Percentiles rank a stretch among this genome's conserved stretches.
Evolutionary conservation across 2,888 invertebrate species (phyloP).

Genomic region (Congeria kusceri): DNA sequence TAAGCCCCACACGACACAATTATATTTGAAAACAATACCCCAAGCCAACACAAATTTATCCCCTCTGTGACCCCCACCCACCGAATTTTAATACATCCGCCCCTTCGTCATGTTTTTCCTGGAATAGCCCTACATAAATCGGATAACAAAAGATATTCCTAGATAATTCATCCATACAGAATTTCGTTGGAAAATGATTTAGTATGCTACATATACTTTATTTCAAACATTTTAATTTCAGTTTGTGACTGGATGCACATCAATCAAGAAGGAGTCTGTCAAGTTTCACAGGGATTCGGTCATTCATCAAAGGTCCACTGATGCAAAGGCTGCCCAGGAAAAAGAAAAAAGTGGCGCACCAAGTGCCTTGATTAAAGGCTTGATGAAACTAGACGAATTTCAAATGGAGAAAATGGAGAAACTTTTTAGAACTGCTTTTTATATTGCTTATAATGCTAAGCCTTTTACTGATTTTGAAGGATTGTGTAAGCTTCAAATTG

Average conservation of each 20-base stretch:
- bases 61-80: no score
- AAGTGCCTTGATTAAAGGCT: neutral
- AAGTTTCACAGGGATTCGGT: conserved; percentile 2
- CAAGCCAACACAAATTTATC: no score
- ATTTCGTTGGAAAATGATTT: no score
- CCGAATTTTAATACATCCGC: no score
- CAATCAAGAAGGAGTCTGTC: conserved; percentile 2
- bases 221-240: neutral
- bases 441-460: conserved; percentile 3
- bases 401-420: neutral
- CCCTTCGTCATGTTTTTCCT: no score
- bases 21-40: no score
- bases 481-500: no score
- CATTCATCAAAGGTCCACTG: conserved; percentile 3
- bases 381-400: neutral
- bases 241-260: conserved; percentile 3
- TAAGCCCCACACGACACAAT: no score
- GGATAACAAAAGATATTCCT: no score
- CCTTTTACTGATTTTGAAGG: neutral
- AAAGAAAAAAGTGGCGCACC: neutral
- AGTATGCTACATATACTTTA: no score
- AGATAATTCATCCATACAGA: no score
- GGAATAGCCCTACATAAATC: no score
- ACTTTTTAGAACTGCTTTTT: conserved; percentile 1
- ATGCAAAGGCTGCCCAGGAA: neutral